A percentile compares a stretch with the other conserved stretches of the same genome.
These are phyloP conservation scores for Rhopalosiphum maidis DNA, from an alignment of 1,140 invertebrate genomes.

Conservation along the genomic window DNA sequence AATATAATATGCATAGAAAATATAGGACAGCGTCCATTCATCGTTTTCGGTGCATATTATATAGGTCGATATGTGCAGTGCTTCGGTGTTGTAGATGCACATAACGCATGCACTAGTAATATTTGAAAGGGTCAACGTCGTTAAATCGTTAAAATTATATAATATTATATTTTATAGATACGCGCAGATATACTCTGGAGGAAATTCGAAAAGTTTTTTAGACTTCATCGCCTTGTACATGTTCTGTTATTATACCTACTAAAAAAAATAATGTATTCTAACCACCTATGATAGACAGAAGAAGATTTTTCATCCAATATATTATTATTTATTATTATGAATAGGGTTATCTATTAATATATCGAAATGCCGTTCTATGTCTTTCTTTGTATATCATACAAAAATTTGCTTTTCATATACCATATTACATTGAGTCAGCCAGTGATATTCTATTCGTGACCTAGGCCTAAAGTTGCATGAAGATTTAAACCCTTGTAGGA, in stretches of 20 bases:
- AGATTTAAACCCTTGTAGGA: no score
- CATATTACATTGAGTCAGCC: no score
- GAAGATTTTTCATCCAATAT: background rate
- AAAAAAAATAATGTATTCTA: background rate
- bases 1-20: background rate
- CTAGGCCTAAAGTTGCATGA: no score
- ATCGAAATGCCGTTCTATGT: background rate
- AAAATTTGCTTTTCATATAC: no score
- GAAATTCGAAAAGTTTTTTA: constrained; percentile 10
- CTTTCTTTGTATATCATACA: no score
- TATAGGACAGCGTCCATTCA: background rate
- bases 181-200: background rate
- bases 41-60: background rate
- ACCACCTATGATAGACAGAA: background rate
- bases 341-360: background rate
- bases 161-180: background rate
- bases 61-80: background rate
- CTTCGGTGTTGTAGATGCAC: background rate
- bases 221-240: background rate
- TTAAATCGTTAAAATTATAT: background rate
- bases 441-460: no score
- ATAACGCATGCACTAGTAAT: background rate
- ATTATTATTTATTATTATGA: background rate
- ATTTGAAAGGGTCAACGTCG: background rate
- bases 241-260: background rate